Conservation (phyloP, 2,888 invertebrate species). For the Melanotus villosus region DNA sequence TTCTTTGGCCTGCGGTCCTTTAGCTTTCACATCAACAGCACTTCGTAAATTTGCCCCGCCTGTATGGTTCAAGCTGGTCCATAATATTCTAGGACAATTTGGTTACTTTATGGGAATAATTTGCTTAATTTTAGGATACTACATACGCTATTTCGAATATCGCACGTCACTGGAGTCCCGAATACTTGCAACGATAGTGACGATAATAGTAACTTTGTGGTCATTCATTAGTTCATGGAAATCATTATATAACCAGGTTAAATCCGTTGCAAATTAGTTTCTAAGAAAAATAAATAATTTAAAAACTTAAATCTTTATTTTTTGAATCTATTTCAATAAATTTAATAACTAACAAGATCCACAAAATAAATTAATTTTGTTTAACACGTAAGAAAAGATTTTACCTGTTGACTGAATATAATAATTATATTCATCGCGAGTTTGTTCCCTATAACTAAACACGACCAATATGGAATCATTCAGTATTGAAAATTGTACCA, state of each 20-base stretch:
- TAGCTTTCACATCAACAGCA: slow-evolving; percentile 55
- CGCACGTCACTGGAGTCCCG: slow-evolving; percentile 57
- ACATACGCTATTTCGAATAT: slow-evolving; percentile 60
- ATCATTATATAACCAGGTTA: slow-evolving; percentile 55
- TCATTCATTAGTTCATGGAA: slow-evolving; percentile 58
- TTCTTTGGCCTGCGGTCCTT: slow-evolving; percentile 56
- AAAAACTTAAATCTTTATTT: too few relatives aligned
- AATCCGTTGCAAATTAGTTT: too few relatives aligned
- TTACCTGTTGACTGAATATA: too few relatives aligned
- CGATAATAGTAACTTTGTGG: slow-evolving; percentile 58
- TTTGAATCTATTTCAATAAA: too few relatives aligned
- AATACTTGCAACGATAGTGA: slow-evolving; percentile 57
- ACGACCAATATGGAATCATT: too few relatives aligned
- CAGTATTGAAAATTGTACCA: too few relatives aligned
- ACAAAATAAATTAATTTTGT: too few relatives aligned
- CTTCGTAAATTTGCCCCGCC: slow-evolving; percentile 53
- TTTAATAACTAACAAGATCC: too few relatives aligned
- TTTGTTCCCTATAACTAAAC: too few relatives aligned
- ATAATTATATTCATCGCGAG: too few relatives aligned
- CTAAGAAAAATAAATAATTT: too few relatives aligned
- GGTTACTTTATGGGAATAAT: slow-evolving; percentile 61
- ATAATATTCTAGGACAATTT: slow-evolving; percentile 61
- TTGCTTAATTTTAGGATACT: slow-evolving; percentile 60
- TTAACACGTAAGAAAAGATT: too few relatives aligned
- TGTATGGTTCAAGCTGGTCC: slow-evolving; percentile 59